Conservation (phyloP, 2,797 vertebrate genomes). For the Podargus strigoides region DNA sequence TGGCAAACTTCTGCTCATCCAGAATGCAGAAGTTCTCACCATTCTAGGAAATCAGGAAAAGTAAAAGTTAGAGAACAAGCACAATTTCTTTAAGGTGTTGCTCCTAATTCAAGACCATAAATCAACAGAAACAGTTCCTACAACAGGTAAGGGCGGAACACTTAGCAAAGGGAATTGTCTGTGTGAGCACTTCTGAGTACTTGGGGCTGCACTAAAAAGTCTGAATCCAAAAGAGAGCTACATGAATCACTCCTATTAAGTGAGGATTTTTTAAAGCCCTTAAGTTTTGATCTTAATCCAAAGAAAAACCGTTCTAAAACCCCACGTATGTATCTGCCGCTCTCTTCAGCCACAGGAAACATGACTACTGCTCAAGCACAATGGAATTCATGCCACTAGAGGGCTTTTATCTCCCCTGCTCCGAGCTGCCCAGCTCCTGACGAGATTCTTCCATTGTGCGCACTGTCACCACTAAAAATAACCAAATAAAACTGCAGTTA, state of each 20-base stretch:
- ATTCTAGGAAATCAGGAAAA: conserved; percentile 49
- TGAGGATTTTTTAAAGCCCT: not conserved
- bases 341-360: not conserved
- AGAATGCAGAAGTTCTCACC: conserved; percentile 72
- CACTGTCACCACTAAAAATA: conserved; percentile 35
- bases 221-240: not conserved
- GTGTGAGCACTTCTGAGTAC: too few relatives aligned
- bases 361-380: not conserved
- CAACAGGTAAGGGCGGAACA: not conserved
- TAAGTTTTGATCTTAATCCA: not conserved
- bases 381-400: not conserved
- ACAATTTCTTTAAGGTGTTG: not conserved
- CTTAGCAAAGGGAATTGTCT: not conserved
- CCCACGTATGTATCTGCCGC: fast-evolving
- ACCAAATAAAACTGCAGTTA: not conserved
- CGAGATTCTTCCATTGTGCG: not conserved
- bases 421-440: not conserved
- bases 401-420: not conserved
- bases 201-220: not conserved
- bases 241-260: fast-evolving
- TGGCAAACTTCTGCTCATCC: conserved; percentile 72
- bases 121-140: not conserved
- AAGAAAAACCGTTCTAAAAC: not conserved
- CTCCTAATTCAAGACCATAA: not conserved
- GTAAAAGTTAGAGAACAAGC: not conserved